Base-by-base conservation (phyloP, 2,113 vertebrate genomes). In the Caretta caretta region DNA sequence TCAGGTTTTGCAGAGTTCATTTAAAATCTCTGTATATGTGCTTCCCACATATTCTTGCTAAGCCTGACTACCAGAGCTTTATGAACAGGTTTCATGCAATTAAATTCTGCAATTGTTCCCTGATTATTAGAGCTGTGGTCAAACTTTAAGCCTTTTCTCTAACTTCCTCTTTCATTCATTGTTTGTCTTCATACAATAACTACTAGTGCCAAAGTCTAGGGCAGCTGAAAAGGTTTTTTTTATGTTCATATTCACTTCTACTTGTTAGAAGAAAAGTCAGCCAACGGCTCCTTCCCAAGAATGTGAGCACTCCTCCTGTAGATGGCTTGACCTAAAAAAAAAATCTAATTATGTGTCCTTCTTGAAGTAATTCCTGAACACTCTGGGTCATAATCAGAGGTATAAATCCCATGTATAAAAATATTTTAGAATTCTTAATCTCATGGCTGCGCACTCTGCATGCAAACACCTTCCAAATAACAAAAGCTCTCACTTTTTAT, bases 391-490 rank as follows among this genome's bases (percentile, higher is more conserved):
- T 95, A 93, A 62, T 59, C 82, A 90, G 11, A 48, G 22, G 27
- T 42, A 42, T 42, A 42, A 42, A 42, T 96, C 46, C n/a, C 9
- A 88, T 3, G 25, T 95, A 94, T 56, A 75, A 94, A 93, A 95
- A 93, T 53, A 72, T 48, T 89, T 84, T 80, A 90, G 54, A 17
- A 17, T 81, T 91, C 65, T 92, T 49, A 90, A 84, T 89, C 10
- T 62, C 83, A 54, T 62, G 12, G 17, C 49, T 89, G 8, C 29
- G 86, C 2, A 27, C 42, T 90, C 59, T 87, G 50, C 57, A 82
- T 88, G 29, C 17, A 92, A 85, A 83, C 59, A 51, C 31, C 42
- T 96, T 95, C 49, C 65, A 90, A n/a, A 93, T 29, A 96, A 83
- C 2, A 14, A 96, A n/a, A 65, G 19, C 10, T 82, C 38, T 85